Base-by-base conservation (phyloP, 2,113 vertebrate species). In the Etia nguti region DNA sequence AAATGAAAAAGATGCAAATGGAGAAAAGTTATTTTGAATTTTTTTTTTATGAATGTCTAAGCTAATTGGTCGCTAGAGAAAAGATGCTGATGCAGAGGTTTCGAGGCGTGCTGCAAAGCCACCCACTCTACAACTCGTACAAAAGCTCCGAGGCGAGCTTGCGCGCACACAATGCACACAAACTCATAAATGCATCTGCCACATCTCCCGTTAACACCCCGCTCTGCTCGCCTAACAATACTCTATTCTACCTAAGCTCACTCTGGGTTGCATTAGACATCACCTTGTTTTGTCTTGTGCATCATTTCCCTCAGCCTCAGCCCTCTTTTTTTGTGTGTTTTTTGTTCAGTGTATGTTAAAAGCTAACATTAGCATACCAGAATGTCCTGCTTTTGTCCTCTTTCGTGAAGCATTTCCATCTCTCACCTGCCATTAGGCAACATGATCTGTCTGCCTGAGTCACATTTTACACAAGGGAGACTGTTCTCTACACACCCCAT, bases 1-100 rank as follows among this genome's bases (percentile, higher is more conserved):
- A 95, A 95, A 95, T 94, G 89, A 94, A 95, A 93, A 95, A 94
- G 88, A 95, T 94, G 94, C 93, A 93, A 94, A 95, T 94, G 73
- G 82, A 68, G 85, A 86, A 88, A 94, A 95, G 84, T 93, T 93
- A 92, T 93, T 95, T 95, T 79, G 80, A 89, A 89, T 26, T 5
- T 43, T 43, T 24, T 56, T 85, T 87, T 75, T 1, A 15, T 65
- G 48, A 90, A 92, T 60, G 90, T 92, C 90, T 88, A 85, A 92
- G 90, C 92, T 95, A 95, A 95, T 95, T 96, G 94, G 93, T 92
- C 83, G 89, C 93, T 50, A 84, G 93, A 93, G 89, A 95, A 84
- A 92, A 95, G 85, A 89, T 94, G 94, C 95, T 95, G 93, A 95
- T 87, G 81, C 85, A 48, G 92, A n/a, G 81, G 50, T 90, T 95